A percentile compares a stretch with the other conserved stretches of the same genome.
Evolutionary conservation across 2,113 vertebrate genomes (phyloP).

Genomic region (Zeus faber): DNA sequence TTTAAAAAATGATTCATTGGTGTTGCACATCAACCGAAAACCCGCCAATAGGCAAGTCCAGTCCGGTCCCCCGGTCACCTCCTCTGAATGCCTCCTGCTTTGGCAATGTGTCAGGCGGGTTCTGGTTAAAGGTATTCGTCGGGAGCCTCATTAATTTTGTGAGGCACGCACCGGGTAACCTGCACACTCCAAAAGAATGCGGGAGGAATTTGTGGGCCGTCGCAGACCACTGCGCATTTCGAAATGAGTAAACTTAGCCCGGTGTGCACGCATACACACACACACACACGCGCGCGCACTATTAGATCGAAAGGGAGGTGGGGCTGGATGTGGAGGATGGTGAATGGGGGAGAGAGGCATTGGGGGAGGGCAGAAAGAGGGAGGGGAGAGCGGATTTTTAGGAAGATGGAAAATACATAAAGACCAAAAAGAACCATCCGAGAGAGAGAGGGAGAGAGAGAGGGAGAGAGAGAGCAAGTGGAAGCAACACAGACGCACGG

Average conservation of each 20-base stretch:
- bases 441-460: too few relatives aligned
- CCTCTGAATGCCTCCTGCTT: too few relatives aligned
- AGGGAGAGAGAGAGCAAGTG: conserved; percentile 33
- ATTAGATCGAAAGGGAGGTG: conserved; percentile 34
- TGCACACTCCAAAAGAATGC: too few relatives aligned
- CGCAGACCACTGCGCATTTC: not conserved
- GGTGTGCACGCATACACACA: not conserved
- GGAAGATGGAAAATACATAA: conserved; percentile 33
- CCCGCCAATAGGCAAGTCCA: too few relatives aligned
- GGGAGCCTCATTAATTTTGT: too few relatives aligned
- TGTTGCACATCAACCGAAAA: too few relatives aligned
- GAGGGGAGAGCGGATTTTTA: conserved; percentile 45
- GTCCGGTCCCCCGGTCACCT: too few relatives aligned
- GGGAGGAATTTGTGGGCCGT: not conserved
- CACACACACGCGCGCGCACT: conserved; percentile 12
- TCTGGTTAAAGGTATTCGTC: too few relatives aligned
- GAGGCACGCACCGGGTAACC: too few relatives aligned
- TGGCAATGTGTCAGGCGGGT: too few relatives aligned
- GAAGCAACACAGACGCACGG: conserved; percentile 4
- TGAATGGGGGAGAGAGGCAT: conserved; percentile 12
- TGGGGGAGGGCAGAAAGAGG: conserved; percentile 51
- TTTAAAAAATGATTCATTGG: too few relatives aligned
- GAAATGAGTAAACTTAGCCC: conserved; percentile 1
- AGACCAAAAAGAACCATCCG: too few relatives aligned
- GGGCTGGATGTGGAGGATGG: conserved; percentile 30